phyloP scores from a whole-genome alignment of 2,113 vertebrate species.

The Etia nguti region DNA sequence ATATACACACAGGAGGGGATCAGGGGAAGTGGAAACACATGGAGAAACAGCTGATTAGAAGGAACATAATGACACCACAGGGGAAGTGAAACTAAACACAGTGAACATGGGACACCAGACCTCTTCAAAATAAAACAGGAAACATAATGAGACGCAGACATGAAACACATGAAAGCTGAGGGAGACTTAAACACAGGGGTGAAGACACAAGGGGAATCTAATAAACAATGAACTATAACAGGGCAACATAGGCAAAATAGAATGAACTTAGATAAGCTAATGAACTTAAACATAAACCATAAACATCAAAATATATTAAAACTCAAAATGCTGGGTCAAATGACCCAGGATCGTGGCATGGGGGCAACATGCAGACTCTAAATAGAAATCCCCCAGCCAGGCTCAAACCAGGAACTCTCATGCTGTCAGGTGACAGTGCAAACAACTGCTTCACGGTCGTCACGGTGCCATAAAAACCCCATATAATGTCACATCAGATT shows the following conservation, averaged over 20 bases:
- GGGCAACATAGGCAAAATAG: background rate
- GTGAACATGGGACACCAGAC: background rate
- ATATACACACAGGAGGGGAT: background rate
- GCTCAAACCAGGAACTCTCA: background rate
- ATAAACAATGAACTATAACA: background rate
- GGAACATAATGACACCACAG: background rate
- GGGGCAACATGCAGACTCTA: background rate
- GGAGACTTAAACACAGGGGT: background rate
- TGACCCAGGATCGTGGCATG: background rate
- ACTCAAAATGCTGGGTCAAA: background rate
- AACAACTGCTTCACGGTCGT: background rate
- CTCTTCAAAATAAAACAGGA: background rate
- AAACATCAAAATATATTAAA: background rate
- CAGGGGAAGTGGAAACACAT: background rate
- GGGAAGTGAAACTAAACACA: background rate
- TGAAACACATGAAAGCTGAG: background rate
- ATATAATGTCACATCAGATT: background rate
- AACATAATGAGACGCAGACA: background rate
- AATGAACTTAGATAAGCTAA: background rate
- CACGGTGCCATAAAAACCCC: background rate
- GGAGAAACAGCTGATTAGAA: background rate
- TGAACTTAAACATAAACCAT: background rate
- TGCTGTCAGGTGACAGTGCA: background rate
- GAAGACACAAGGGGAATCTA: background rate
- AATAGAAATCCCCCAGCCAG: background rate